phyloP scores from a whole-genome alignment of 2,113 vertebrate species.

The Etheostoma cragini region DNA sequence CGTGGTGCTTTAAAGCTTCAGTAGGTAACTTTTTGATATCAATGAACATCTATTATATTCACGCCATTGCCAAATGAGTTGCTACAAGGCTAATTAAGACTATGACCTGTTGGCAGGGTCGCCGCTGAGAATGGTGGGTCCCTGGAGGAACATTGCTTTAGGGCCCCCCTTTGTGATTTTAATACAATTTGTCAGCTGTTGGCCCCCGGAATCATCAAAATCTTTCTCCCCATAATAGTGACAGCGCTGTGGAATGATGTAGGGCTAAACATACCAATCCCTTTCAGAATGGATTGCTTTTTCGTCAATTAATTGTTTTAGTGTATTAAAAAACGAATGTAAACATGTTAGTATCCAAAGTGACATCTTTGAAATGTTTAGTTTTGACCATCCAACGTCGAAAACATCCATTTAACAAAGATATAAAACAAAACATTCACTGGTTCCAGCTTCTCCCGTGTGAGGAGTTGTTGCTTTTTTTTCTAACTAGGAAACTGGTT shows the following conservation, averaged over 20 bases:
- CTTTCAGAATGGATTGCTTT: no score
- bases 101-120: neutral
- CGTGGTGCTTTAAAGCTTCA: no score
- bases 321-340: no score
- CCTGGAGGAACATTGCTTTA: neutral
- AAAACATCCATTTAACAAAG: neutral
- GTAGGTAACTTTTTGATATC: no score
- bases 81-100: no score
- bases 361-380: neutral
- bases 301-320: neutral
- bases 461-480: no score
- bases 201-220: conserved; percentile 8
- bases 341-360: neutral
- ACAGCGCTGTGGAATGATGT: neutral
- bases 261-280: neutral
- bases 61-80: no score
- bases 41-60: no score
- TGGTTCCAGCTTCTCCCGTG: no score
- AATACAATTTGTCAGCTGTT: conserved; percentile 15
- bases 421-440: no score
- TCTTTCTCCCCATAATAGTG: neutral
- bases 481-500: neutral
- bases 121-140: neutral
- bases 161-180: neutral
- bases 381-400: neutral